Evolutionary conservation across 2,797 vertebrate genomes (phyloP), one percentile per base, ranked within the genome.

Genomic region (Picus viridis): DNA sequence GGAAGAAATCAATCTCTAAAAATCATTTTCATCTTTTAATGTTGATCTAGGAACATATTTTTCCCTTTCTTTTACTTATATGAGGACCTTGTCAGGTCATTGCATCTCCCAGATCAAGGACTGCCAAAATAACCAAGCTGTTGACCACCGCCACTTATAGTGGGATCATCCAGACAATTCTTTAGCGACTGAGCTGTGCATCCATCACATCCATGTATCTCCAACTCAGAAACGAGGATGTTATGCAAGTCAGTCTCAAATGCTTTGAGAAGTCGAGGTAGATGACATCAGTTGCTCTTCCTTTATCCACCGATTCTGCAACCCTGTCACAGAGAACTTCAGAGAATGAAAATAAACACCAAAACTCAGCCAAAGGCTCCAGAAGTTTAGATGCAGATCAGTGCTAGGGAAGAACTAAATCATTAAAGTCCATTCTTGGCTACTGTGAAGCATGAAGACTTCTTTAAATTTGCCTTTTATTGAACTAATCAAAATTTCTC

Each of bases 401-500:
- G 56, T 30, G 61, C 32, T 64, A 30, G 24, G 43, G 27, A 54
- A 73, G 54, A 88, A n/a, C 2, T 12, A 64, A 82, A 89, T 88
- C 8, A 89, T 90, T 90, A 78, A 90, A 92, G 94, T 80, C 10
- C 10, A 78, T 78, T 87, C 45, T 68, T 74, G 69, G 26, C 64
- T 47, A 36, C 26, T 27, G 47, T 30, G 22, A 91, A 80, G 14
- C 19, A 88, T 81, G 27, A 80, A 72, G n/a, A 61, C 11, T 12
- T 81, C 56, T 51, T 62, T 0, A 68, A 82, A 53, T 81, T 63
- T 76, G 36, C 7, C 20, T 83, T 90, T 83, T 64, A 71, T 57
- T 63, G 32, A 86, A 73, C 49, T 67, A 10, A 82, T 83, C 47
- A 74, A 23, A 56, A 88, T 93, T 94, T 94, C 43, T 94, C 39